Conservation (phyloP, 1,140 invertebrate species). For the Acromyrmex echinatior region DNA sequence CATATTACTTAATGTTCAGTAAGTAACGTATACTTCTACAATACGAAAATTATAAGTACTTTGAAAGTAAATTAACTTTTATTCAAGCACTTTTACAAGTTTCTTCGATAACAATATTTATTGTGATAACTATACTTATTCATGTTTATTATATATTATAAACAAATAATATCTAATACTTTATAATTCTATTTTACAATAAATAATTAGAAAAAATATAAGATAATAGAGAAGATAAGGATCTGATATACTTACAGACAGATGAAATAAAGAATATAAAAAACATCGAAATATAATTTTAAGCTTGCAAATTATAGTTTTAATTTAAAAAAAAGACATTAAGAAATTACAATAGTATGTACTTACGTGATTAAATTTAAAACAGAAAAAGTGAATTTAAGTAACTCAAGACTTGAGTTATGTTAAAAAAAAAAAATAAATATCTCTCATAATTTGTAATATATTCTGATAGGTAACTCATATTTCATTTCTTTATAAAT, state of each 20-base stretch:
- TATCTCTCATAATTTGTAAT: neutral
- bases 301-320: neutral
- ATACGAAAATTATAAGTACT: conserved; percentile 1
- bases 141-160: neutral
- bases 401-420: neutral
- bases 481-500: neutral
- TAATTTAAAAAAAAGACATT: neutral
- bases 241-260: neutral
- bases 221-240: neutral
- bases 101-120: neutral
- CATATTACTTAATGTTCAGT: conserved; percentile 51
- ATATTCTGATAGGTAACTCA: neutral
- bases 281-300: neutral
- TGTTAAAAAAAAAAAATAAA: neutral
- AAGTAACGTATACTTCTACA: neutral
- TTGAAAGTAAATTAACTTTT: neutral
- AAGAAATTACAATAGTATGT: neutral
- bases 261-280: neutral
- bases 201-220: neutral
- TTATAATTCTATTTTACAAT: neutral
- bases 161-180: neutral
- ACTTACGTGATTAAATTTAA: neutral
- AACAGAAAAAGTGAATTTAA: neutral
- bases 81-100: neutral
- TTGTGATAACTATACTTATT: neutral